Evolutionary conservation across 1,140 invertebrate genomes (phyloP), one percentile per base, ranked within the genome.

Genomic region (Ridgeia piscesae): DNA sequence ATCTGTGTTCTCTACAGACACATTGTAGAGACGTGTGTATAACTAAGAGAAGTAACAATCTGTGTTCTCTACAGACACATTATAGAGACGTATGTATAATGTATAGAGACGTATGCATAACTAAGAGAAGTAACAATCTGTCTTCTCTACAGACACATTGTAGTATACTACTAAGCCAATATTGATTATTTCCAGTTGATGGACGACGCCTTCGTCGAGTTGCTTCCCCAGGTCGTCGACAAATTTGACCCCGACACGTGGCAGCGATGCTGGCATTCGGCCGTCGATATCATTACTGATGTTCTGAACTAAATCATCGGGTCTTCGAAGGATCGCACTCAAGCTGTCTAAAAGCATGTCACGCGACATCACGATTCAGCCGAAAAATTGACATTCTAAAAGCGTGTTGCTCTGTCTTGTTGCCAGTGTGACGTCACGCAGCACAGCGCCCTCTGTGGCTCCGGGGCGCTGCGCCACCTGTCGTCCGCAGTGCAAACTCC

Each of bases 211-310:
- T 91, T 91, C 58, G 21, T 91, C 6, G 42, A 58, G 17, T 34
- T 93, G 35, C 90, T 93, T 33, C 48, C 50, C 34, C 91, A 91
- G 58, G 91, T 88, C 89, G 35, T 50, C 42, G 35, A 42, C 88
- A 89, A 91, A 33, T 91, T 91, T 91, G 89, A 93, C 77, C 33
- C 90, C 2, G 91, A 88, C 34, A 91, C 91, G 33, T 93, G 90
- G 91, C 34, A 88, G 35, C 48, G 91, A 21, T 93, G 92, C 91
- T 91, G 58, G 58, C 58, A 77, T 21, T 77, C 58, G 27, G 58
- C 58, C 58, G 58, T 77, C 58, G 58, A 77, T 31, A 77, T 77
- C 58, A 77, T 77, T 21, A 77, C 58, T 21, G 58, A 9, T 21
- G 58, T 31, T 27, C 58, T 77, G 58, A 9, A 9, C 17, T 77